Conservation (phyloP, 2,113 vertebrate species). For the Podarcis raffonei region DNA sequence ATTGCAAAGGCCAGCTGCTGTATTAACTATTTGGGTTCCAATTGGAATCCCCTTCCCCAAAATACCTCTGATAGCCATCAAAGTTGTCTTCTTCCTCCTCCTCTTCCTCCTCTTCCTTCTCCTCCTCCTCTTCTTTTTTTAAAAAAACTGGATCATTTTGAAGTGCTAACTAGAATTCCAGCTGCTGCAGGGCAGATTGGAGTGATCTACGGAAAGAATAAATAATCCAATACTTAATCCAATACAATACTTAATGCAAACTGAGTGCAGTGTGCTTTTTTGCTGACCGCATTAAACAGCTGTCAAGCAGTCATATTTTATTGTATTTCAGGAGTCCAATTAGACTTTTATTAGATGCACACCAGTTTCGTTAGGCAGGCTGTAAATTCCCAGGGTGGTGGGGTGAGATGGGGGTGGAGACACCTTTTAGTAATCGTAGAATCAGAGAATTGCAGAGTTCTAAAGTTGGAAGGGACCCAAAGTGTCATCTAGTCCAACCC, state of each 20-base stretch:
- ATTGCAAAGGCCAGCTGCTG: background rate
- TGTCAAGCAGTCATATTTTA: slow-evolving; percentile 6
- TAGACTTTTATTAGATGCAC: slow-evolving; percentile 17
- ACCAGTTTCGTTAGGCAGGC: background rate
- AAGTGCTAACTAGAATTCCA: slow-evolving; percentile 35
- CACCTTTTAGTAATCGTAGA: background rate
- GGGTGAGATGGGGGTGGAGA: no score
- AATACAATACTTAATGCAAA: background rate
- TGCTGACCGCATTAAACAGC: slow-evolving; percentile 18
- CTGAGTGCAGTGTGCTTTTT: background rate
- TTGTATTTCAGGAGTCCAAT: background rate
- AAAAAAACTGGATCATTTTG: background rate
- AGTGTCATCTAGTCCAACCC: no score
- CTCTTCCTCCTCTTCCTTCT: no score
- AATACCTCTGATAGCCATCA: slow-evolving; percentile 15
- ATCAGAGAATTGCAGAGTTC: no score
- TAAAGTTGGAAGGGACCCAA: no score
- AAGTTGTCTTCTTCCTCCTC: background rate
- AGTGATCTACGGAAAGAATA: slow-evolving; percentile 43
- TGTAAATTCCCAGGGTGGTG: background rate
- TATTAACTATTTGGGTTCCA: background rate
- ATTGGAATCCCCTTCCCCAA: background rate
- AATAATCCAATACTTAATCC: slow-evolving; percentile 17
- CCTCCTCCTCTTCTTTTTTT: slow-evolving; percentile 27
- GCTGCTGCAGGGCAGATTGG: slow-evolving; percentile 26